Conservation (phyloP, 1,140 invertebrate genomes). For the Listronotus oregonensis region DNA sequence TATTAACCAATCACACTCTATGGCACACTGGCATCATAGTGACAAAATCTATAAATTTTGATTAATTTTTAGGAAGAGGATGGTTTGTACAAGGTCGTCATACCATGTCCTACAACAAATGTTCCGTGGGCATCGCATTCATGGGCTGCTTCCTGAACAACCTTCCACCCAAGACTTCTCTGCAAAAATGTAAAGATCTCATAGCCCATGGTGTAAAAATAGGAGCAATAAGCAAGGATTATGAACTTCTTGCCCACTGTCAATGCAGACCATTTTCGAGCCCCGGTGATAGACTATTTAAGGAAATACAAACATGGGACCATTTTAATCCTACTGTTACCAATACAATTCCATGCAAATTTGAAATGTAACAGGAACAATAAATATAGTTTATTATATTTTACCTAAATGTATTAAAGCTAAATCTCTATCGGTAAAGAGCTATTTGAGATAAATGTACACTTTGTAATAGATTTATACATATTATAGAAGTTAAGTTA, state of each 20-base stretch:
- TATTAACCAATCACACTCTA: no score
- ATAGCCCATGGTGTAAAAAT: slow-evolving; percentile 56
- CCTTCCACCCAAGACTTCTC: slow-evolving; percentile 49
- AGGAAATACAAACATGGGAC: slow-evolving; percentile 54
- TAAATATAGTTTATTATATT: no score
- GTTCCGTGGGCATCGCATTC: slow-evolving; percentile 67
- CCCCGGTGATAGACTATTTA: slow-evolving; percentile 52
- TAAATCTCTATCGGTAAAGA: no score
- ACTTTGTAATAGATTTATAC: no score
- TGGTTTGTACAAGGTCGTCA: slow-evolving; percentile 71
- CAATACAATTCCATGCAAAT: no score
- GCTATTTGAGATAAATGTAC: no score
- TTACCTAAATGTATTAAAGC: no score
- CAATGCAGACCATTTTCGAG: slow-evolving; percentile 57
- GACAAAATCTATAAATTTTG: no score
- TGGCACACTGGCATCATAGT: no score
- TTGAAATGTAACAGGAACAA: no score
- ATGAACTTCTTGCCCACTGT: slow-evolving; percentile 59
- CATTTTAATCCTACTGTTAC: slow-evolving; percentile 43
- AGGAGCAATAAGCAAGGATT: slow-evolving; percentile 57
- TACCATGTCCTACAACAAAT: slow-evolving; percentile 66
- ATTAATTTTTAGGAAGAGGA: slow-evolving; percentile 54
- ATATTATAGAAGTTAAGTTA: no score
- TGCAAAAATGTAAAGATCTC: slow-evolving; percentile 54
- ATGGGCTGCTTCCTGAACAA: slow-evolving; percentile 64